phyloP scores from a whole-genome alignment of 2,888 invertebrate genomes.

The Caradrina kadenii region DNA sequence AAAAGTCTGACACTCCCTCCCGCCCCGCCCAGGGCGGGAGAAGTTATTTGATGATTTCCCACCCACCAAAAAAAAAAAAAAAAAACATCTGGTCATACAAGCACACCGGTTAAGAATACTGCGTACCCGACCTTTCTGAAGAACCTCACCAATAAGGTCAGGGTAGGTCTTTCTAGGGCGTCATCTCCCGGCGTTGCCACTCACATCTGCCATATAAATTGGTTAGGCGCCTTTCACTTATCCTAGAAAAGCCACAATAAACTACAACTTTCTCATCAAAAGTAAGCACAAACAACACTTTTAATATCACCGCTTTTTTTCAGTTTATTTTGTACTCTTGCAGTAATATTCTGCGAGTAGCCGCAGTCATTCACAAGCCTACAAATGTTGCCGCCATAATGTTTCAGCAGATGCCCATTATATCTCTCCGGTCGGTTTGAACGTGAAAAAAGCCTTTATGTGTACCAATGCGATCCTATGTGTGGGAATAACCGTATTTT shows the following conservation, averaged over 20 bases:
- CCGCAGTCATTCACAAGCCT: slow-evolving; percentile 19
- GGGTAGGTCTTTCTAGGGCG: too few relatives aligned
- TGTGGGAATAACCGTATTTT: slow-evolving; percentile 18
- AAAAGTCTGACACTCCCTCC: too few relatives aligned
- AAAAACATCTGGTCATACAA: too few relatives aligned
- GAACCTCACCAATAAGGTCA: too few relatives aligned
- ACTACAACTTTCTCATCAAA: not conserved
- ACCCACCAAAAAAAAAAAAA: too few relatives aligned
- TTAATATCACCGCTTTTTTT: slow-evolving; percentile 24
- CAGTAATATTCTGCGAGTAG: slow-evolving; percentile 10
- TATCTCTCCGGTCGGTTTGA: slow-evolving; percentile 2
- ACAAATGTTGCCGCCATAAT: slow-evolving; percentile 29
- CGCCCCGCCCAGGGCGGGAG: too few relatives aligned
- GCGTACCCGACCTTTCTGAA: too few relatives aligned
- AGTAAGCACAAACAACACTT: slow-evolving; percentile 14
- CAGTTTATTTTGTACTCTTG: slow-evolving; percentile 19
- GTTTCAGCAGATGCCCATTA: slow-evolving; percentile 26
- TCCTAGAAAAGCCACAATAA: not conserved
- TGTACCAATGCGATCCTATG: not conserved
- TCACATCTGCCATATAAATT: too few relatives aligned
- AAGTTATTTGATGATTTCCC: too few relatives aligned
- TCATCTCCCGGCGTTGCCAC: too few relatives aligned
- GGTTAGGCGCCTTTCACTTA: too few relatives aligned
- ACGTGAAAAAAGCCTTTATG: slow-evolving; percentile 8
- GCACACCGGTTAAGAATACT: too few relatives aligned